phyloP scores from a whole-genome alignment of 2,797 vertebrate species.

The Artibeus jamaicensis region DNA sequence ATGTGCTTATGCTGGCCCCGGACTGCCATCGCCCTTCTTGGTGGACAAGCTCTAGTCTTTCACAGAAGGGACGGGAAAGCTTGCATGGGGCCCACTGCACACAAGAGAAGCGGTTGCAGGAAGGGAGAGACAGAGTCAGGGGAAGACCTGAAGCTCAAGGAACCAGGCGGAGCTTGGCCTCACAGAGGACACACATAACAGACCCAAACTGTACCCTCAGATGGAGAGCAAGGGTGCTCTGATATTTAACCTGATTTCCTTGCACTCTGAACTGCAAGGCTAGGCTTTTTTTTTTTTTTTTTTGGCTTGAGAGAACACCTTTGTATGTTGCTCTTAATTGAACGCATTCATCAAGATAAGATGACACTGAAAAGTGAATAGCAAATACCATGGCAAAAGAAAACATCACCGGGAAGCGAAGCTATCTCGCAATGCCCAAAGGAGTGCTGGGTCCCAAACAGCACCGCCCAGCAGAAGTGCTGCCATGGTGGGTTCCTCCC shows the following conservation, averaged over 20 bases:
- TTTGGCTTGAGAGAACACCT: neutral
- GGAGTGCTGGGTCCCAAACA: conserved; percentile 82
- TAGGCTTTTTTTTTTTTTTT: neutral
- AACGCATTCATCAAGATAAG: conserved; percentile 37
- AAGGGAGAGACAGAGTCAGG: neutral
- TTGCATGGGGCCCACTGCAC: neutral
- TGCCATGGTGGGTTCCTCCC: conserved; percentile 85
- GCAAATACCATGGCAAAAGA: neutral
- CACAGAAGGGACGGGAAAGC: neutral
- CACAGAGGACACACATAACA: no score
- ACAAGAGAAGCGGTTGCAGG: neutral
- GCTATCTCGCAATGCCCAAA: conserved; percentile 20
- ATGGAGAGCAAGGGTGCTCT: neutral
- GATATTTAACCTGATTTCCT: no score
- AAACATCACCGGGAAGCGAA: conserved; percentile 33
- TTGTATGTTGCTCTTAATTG: neutral
- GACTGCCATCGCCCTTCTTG: neutral
- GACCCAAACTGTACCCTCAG: neutral
- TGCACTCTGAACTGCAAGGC: neutral
- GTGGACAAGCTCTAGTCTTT: neutral
- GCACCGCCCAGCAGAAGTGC: conserved; percentile 86
- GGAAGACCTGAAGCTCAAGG: neutral
- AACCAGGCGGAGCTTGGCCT: neutral
- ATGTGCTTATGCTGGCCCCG: neutral
- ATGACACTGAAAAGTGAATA: neutral